Evolutionary conservation across 2,888 invertebrate species (phyloP), one percentile per base, ranked within the genome.

Genomic region (Prenolepis imparis): DNA sequence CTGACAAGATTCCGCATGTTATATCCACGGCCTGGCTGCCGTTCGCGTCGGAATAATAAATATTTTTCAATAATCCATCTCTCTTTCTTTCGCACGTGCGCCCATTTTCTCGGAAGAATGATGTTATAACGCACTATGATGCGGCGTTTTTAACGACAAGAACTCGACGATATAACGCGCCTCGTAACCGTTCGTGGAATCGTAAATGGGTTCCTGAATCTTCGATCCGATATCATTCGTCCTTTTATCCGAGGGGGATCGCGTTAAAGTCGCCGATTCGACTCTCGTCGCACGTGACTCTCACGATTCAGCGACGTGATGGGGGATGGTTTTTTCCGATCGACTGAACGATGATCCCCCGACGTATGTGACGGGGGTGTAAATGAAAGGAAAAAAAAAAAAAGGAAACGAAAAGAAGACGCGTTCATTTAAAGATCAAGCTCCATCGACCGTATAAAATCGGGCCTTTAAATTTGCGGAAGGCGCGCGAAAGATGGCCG

Each of bases 61-160:
- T 78, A 78, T 78, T 78, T 78, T 68, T 78, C 59, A 59, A 78
- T 78, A 66, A 68, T 44, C 55, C 24, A 28, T 28, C 28, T 28
- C 28, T 28, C 28, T 28, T 32, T 32, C 48, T 18, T 6, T 48
- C 48, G 48, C 44, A 44, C 5, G 15, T 15, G 44, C 67, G 55
- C 21, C 39, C n/a, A 0, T 36, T 41, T 66, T 52, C 64, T 28
- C 63, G 36, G 67, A 21, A 44, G 59, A 24, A 59, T 70, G 41
- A 36, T 32, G 68, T 59, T 70, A 70, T 44, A 44, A 44, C 78
- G 70, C n/a, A 39, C 24, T 77, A 12, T 55, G 48, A 77, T 52
- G 41, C 11, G 44, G 66, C 28, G 11, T 57, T 67, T 68, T 59
- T 67, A 67, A 77, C 44, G 64, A 21, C 11, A 28, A 36, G 39